These are phyloP conservation scores for Drosophila mayaguana DNA, from an alignment of 2,888 invertebrate species.

Conservation along the genomic window DNA sequence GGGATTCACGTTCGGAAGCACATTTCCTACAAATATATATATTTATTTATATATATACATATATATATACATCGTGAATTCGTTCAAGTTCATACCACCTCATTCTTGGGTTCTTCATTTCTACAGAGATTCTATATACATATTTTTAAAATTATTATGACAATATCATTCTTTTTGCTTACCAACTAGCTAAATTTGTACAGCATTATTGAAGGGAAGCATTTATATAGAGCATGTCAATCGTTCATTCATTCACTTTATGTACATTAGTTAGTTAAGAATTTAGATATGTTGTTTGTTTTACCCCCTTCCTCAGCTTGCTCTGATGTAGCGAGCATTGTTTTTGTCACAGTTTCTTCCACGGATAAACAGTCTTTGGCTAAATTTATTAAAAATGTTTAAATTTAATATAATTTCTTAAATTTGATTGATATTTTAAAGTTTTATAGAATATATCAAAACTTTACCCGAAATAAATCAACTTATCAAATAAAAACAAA, in stretches of 20 bases:
- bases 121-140: neutral
- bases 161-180: neutral
- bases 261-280: constrained; percentile 3
- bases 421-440: neutral
- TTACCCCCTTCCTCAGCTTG: constrained; percentile 73
- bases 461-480: too few species aligned
- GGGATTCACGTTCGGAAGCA: too few species aligned
- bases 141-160: neutral
- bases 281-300: constrained; percentile 41
- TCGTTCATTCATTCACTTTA: constrained; percentile 1
- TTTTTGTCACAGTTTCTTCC: constrained; percentile 72
- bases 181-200: neutral
- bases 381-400: constrained; percentile 44
- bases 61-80: neutral
- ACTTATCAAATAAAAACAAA: too few species aligned
- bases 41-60: neutral
- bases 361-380: constrained; percentile 65
- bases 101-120: neutral
- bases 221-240: neutral
- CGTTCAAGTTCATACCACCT: neutral
- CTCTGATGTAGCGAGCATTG: constrained; percentile 73
- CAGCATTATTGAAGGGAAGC: constrained; percentile 9
- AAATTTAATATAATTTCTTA: neutral
- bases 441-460: too few species aligned
- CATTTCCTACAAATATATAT: neutral